Evolutionary conservation across 2,113 vertebrate species (phyloP).

Genomic region (Narcine bancroftii): DNA sequence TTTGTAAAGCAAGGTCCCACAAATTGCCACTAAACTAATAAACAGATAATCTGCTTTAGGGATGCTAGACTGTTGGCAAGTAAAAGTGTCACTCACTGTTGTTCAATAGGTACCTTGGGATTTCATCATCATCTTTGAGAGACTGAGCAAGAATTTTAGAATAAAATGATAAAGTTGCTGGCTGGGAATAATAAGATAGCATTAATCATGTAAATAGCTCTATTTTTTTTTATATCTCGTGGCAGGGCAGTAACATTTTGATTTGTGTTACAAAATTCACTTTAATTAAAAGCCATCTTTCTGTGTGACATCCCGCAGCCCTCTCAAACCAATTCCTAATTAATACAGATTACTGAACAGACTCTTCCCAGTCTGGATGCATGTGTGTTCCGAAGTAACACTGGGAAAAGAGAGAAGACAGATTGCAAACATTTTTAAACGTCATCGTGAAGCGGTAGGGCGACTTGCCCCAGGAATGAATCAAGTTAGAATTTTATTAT

Average conservation of each 20-base stretch:
- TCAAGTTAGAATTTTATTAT: background rate
- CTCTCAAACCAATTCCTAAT: background rate
- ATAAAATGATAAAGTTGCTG: background rate
- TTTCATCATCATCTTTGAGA: background rate
- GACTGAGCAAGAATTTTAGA: background rate
- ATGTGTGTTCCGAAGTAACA: background rate
- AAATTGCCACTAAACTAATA: background rate
- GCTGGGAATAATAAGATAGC: background rate
- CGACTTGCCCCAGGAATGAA: background rate
- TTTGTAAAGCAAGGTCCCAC: background rate
- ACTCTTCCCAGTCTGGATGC: background rate
- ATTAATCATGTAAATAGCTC: constrained; percentile 25
- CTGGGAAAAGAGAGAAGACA: background rate
- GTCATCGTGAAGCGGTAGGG: too few species aligned
- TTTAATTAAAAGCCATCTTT: constrained; percentile 15
- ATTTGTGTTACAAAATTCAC: constrained; percentile 15
- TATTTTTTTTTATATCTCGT: background rate
- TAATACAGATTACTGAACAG: background rate
- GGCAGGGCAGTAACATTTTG: background rate
- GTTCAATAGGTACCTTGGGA: background rate
- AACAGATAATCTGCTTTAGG: background rate
- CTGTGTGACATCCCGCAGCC: background rate
- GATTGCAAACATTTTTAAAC: background rate
- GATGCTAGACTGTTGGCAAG: background rate
- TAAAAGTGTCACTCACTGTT: background rate